Evolutionary conservation across 2,113 vertebrate genomes (phyloP).

Genomic region (Limnothrissa miodon): DNA sequence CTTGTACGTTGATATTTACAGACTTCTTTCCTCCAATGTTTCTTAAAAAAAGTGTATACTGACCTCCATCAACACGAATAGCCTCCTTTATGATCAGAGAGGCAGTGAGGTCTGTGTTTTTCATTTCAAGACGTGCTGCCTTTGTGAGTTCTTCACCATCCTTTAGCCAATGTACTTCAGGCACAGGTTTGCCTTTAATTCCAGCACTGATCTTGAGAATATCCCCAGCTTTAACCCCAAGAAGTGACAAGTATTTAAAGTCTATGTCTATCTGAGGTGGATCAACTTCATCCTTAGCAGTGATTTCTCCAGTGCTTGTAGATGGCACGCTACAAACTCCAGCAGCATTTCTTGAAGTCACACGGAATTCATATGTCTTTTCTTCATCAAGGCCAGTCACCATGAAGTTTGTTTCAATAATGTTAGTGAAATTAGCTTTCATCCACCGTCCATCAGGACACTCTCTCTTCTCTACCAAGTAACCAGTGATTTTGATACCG

Average conservation of each 20-base stretch:
- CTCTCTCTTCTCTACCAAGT: constrained; percentile 93
- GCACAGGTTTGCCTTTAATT: constrained; percentile 88
- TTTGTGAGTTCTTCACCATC: constrained; percentile 77
- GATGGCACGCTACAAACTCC: constrained; percentile 88
- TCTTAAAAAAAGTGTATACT: constrained; percentile 84
- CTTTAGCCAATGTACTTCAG: constrained; percentile 87
- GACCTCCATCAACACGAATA: constrained; percentile 88
- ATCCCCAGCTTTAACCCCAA: constrained; percentile 89
- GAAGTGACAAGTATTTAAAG: constrained; percentile 84
- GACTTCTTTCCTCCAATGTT: constrained; percentile 95
- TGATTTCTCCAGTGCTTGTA: constrained; percentile 90
- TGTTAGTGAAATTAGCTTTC: constrained; percentile 95
- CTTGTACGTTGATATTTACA: constrained; percentile 84
- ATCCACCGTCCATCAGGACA: constrained; percentile 89
- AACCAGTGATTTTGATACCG: constrained; percentile 93
- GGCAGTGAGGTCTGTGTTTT: constrained; percentile 87
- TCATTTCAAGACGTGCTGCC: constrained; percentile 88
- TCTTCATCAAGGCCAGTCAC: constrained; percentile 92
- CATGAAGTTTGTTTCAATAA: constrained; percentile 91
- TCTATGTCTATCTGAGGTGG: constrained; percentile 92
- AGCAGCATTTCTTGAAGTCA: constrained; percentile 94
- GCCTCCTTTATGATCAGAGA: constrained; percentile 87
- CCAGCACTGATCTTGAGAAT: constrained; percentile 88
- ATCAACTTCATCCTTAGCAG: constrained; percentile 93
- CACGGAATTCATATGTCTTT: constrained; percentile 90